Evolutionary conservation across 2,888 invertebrate species (phyloP).

Genomic region (Hedya salicella): DNA sequence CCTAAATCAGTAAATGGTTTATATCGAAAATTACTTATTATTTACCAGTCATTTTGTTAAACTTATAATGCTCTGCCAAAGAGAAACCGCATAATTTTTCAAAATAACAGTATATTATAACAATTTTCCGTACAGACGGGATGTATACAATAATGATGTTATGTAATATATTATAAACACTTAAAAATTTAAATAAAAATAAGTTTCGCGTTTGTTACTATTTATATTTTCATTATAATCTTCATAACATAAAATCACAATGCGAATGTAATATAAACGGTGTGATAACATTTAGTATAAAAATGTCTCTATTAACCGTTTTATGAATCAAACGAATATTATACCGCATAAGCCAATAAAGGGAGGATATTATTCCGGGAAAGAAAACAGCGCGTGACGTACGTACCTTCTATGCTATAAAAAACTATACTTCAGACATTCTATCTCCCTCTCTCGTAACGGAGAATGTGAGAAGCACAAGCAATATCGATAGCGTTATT

Average conservation of each 20-base stretch:
- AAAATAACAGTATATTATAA: no score
- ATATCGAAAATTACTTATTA: background rate
- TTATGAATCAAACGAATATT: background rate
- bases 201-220: no score
- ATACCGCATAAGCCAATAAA: constrained; percentile 2
- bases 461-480: background rate
- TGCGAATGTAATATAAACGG: no score
- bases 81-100: no score
- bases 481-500: background rate
- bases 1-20: constrained; percentile 9
- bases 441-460: background rate
- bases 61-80: no score
- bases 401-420: background rate
- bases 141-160: no score
- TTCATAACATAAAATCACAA: no score
- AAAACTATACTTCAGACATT: background rate
- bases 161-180: no score
- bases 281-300: background rate
- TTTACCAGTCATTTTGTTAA: no score
- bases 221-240: no score
- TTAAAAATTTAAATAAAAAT: no score
- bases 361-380: constrained; percentile 17
- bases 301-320: background rate
- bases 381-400: constrained; percentile 25
- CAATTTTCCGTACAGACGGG: no score